Evolutionary conservation across 2,888 invertebrate genomes (phyloP), one percentile per base, ranked within the genome.

Genomic region (Mycogona germanica): DNA sequence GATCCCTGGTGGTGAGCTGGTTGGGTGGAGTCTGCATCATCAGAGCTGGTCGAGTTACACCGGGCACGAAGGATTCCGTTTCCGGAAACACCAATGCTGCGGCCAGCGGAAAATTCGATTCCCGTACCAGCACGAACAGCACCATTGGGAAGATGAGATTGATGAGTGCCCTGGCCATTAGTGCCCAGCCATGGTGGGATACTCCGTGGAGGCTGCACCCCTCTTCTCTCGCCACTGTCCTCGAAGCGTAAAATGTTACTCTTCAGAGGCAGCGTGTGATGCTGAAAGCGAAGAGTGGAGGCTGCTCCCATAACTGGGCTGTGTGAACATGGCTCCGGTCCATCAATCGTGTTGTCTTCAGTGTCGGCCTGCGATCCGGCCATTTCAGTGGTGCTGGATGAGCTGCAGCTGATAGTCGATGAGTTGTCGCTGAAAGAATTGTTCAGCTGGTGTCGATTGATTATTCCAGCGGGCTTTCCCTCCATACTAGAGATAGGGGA

Each of bases 401-500:
- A 53, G 6, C 54, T 49, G 2, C 57, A 51, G 26, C 57, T 57
- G 9, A 57, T 37, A 2, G 45, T 53, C 3, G 57, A 57, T n/a
- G 55, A 57, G 32, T 57, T 51, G 37, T 57, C 57, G 29, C 52
- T 55, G 26, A 54, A 55, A 35, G 56, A 56, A 37, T 50, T 48
- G 25, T 53, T 53, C n/a, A 51, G 46, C 17, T 40, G 6, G 2
- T 46, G 44, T 9, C 55, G 23, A 25, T 52, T 45, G n/a, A n/a
- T n/a, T n/a, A n/a, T n/a, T n/a, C n/a, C n/a, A n/a, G n/a, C n/a
- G n/a, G 21, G 46, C 21, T 46, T 37, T 25, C 35, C 23, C n/a
- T 54, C 54, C 47, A 44, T 51, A 25, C 57, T 59, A 5, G 61
- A 61, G 7, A 59, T 51, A 17, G 59, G 17, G 1, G 59, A 59